phyloP scores from a whole-genome alignment of 53 echinoderm and acorn worm species.

The Actinopyga echinites region DNA sequence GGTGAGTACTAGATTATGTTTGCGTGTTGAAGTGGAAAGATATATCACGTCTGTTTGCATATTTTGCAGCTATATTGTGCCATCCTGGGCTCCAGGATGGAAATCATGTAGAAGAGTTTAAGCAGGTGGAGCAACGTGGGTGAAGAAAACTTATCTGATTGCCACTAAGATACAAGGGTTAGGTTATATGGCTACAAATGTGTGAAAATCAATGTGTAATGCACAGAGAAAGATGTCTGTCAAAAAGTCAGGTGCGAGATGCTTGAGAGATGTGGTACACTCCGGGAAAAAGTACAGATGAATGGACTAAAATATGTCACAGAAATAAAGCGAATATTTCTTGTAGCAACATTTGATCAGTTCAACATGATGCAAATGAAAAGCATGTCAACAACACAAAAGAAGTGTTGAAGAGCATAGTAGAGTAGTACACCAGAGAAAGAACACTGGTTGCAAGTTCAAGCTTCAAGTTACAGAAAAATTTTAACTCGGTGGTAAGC shows the following conservation, averaged over 20 bases:
- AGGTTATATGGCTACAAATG: neutral
- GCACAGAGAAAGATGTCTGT: neutral
- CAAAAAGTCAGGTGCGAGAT: conserved; percentile 20
- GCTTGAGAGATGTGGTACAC: no score
- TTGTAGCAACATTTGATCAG: no score
- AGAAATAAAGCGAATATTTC: no score
- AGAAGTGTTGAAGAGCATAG: no score
- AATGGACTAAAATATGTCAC: no score
- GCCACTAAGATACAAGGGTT: conserved; percentile 17
- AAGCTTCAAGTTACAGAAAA: no score
- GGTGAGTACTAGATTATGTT: conserved; percentile 46
- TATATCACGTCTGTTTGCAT: conserved; percentile 38
- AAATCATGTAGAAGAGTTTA: conserved; percentile 33
- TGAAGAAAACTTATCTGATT: conserved; percentile 31
- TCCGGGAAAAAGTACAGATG: no score
- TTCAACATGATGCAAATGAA: no score
- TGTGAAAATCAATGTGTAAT: conserved; percentile 21
- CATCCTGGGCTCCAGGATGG: conserved; percentile 20
- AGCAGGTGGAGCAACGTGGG: conserved; percentile 38
- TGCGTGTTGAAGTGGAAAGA: conserved; percentile 43
- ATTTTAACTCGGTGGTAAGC: no score
- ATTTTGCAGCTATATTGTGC: conserved; percentile 30
- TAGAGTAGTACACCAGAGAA: no score
- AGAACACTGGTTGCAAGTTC: no score
- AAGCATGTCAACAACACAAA: no score